A percentile compares a stretch with the other conserved stretches of the same genome.
phyloP scores from a whole-genome alignment of 2,888 invertebrate genomes.

The Nemotelus pantherinus region DNA sequence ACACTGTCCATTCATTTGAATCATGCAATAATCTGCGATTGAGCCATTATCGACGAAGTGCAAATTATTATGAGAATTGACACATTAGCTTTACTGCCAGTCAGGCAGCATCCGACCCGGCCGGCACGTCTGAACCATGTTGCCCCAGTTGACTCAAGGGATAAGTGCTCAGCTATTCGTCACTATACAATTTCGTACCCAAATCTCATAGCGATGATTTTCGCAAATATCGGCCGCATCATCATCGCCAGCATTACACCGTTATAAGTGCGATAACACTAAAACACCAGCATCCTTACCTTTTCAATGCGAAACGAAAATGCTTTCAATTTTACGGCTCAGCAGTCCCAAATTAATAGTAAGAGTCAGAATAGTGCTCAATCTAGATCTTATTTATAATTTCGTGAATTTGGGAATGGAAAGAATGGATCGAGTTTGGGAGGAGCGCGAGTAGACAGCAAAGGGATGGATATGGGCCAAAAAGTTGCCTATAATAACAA shows the following conservation, averaged over 20 bases:
- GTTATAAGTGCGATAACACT: constrained; percentile 33
- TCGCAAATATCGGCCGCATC: constrained; percentile 39
- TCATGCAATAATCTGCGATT: constrained; percentile 35
- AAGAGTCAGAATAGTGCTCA: constrained; percentile 20
- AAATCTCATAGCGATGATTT: constrained; percentile 40
- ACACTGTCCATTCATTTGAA: constrained; percentile 12
- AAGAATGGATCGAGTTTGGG: neutral
- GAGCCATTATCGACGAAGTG: constrained; percentile 29
- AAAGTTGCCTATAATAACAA: constrained; percentile 44
- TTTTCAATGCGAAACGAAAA: constrained; percentile 31
- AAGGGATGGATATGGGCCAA: neutral
- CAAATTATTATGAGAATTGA: constrained; percentile 38
- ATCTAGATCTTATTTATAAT: constrained; percentile 9
- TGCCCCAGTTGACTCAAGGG: constrained; percentile 3
- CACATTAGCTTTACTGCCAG: constrained; percentile 19
- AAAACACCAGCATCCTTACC: constrained; percentile 35
- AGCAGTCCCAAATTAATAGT: constrained; percentile 45
- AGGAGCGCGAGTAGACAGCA: neutral
- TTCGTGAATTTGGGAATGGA: neutral
- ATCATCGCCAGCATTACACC: constrained; percentile 32
- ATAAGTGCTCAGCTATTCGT: constrained; percentile 9
- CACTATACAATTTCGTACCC: constrained; percentile 27
- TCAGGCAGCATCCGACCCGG: neutral
- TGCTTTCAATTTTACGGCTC: constrained; percentile 45
- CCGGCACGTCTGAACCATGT: neutral